These are phyloP conservation scores for Pseudochirops corinnae DNA, from an alignment of 2,797 vertebrate species.

Conservation along the genomic window DNA sequence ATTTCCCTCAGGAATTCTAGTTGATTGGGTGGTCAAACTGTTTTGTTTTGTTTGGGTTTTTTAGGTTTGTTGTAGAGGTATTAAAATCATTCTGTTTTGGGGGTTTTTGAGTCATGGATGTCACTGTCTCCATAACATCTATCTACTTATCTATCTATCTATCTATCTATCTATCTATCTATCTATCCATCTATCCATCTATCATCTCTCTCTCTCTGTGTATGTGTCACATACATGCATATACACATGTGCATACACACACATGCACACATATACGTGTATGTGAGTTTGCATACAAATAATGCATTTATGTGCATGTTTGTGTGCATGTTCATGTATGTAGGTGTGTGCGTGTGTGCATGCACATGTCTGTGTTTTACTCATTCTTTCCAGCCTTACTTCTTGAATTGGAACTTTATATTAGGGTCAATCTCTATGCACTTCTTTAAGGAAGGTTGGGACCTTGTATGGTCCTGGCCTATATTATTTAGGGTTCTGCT, in stretches of 20 bases:
- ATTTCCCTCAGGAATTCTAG: neutral
- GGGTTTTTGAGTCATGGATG: neutral
- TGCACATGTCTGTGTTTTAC: too few relatives aligned
- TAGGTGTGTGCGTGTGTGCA: too few relatives aligned
- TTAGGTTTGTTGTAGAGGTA: neutral
- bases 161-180: too few relatives aligned
- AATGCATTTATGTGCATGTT: too few relatives aligned
- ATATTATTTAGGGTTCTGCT: neutral
- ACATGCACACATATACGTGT: too few relatives aligned
- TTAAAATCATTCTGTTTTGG: neutral
- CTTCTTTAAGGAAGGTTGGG: neutral
- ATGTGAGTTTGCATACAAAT: too few relatives aligned
- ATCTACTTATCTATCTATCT: too few relatives aligned
- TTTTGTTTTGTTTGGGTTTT: neutral
- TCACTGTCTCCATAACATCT: neutral
- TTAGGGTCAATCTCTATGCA: neutral
- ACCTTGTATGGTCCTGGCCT: neutral
- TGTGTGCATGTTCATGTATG: too few relatives aligned
- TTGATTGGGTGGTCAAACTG: neutral
- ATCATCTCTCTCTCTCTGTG: too few relatives aligned
- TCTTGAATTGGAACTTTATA: neutral
- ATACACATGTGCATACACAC: too few relatives aligned
- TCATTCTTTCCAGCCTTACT: neutral
- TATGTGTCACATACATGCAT: too few relatives aligned
- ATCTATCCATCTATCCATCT: too few relatives aligned